These are phyloP conservation scores for Agelas oroides DNA, from an alignment of 37 sponge, comb jelly and placozoan genomes.

Conservation along the genomic window DNA sequence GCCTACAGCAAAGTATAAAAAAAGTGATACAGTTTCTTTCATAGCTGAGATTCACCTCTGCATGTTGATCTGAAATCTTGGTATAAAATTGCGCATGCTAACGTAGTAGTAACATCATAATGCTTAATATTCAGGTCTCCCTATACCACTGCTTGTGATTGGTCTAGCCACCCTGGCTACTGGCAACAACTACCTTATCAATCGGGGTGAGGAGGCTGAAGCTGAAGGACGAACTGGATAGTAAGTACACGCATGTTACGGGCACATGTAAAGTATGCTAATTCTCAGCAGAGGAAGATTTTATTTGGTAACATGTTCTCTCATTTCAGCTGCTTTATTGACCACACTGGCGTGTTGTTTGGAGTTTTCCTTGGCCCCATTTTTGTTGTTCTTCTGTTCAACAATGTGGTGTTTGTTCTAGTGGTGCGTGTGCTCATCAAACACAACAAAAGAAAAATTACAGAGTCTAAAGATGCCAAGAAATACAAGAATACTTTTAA, in stretches of 20 bases:
- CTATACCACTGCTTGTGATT: constrained; percentile 10
- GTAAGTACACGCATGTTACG: constrained; percentile 4
- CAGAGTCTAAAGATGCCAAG: background rate
- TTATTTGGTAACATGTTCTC: background rate
- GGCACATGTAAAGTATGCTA: background rate
- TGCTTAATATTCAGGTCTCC: background rate
- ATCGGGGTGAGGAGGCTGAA: background rate
- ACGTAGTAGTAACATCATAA: no score
- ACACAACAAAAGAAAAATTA: constrained; percentile 15
- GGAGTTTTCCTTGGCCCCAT: constrained; percentile 57
- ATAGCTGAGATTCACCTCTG: no score
- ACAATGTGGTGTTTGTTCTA: constrained; percentile 36
- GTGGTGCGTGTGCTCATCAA: constrained; percentile 35
- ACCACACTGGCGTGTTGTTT: constrained; percentile 26
- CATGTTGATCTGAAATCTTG: no score
- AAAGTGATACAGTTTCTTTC: no score
- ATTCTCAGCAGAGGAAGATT: background rate
- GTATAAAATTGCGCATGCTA: no score
- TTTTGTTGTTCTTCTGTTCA: constrained; percentile 40
- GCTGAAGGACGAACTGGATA: constrained; percentile 12
- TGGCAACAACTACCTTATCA: constrained; percentile 26
- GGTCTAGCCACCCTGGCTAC: constrained; percentile 33
- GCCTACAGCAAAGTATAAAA: no score
- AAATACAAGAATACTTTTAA: background rate
- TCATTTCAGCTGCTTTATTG: constrained; percentile 55